Evolutionary conservation across 2,888 invertebrate genomes (phyloP).

Genomic region (Embidobia sp.): DNA sequence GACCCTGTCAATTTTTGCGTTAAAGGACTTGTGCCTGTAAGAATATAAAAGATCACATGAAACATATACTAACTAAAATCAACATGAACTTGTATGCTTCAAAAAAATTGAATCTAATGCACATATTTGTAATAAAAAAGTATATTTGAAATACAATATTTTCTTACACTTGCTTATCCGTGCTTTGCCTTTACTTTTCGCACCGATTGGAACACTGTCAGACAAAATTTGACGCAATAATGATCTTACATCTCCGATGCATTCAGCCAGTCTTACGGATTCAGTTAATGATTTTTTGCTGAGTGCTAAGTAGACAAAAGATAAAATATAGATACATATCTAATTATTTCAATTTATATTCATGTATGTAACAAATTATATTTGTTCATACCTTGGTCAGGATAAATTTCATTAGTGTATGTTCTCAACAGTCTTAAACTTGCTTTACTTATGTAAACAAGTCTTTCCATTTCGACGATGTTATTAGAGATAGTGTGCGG

Average conservation of each 20-base stretch:
- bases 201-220: conserved; percentile 84
- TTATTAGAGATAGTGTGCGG: conserved; percentile 82
- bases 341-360: too few species aligned
- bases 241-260: conserved; percentile 92
- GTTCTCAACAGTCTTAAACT: conserved; percentile 91
- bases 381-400: conserved; percentile 88
- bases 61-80: too few species aligned
- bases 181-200: conserved; percentile 77
- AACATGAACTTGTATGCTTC: too few species aligned
- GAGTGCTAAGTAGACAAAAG: conserved; percentile 63
- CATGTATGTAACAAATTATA: too few species aligned
- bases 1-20: conserved; percentile 85
- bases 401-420: conserved; percentile 96
- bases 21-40: conserved; percentile 49
- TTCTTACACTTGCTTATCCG: conserved; percentile 71
- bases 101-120: too few species aligned
- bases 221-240: conserved; percentile 92
- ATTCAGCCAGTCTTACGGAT: conserved; percentile 91
- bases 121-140: too few species aligned
- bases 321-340: too few species aligned
- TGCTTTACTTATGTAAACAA: conserved; percentile 93
- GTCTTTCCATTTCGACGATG: conserved; percentile 88
- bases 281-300: conserved; percentile 84
- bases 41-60: conserved; percentile 1
- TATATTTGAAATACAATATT: background rate